A percentile compares a stretch with the other conserved stretches of the same genome.
phyloP scores from a whole-genome alignment of 2,797 vertebrate species.

The Uromys caudimaculatus region DNA sequence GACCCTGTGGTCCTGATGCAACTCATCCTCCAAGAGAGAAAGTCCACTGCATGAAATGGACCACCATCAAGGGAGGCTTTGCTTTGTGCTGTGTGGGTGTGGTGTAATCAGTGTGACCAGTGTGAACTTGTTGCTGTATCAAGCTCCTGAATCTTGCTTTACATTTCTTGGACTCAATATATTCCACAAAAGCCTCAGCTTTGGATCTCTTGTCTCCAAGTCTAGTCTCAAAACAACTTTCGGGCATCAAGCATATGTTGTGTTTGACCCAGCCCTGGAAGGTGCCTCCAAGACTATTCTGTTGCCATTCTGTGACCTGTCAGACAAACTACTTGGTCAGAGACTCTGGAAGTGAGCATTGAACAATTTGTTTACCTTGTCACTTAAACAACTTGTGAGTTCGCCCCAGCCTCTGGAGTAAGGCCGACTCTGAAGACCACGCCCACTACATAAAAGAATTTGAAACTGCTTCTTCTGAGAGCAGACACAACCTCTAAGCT shows the following conservation, averaged over 20 bases:
- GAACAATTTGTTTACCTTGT: neutral
- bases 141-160: neutral
- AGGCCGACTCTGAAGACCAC: neutral
- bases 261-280: too few species aligned
- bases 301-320: too few species aligned
- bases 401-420: neutral
- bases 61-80: neutral
- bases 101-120: neutral
- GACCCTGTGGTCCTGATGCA: neutral
- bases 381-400: neutral
- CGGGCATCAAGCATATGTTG: neutral
- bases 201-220: neutral
- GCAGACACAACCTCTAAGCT: neutral
- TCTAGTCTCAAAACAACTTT: neutral
- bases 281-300: accelerated
- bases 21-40: neutral
- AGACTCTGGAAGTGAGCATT: neutral
- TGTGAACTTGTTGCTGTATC: neutral
- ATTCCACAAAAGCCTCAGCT: neutral
- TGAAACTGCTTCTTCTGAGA: neutral
- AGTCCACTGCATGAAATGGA: neutral
- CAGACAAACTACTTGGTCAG: accelerated
- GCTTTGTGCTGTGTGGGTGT: neutral
- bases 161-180: neutral
- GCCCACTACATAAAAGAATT: neutral